Evolutionary conservation across 2,888 invertebrate species (phyloP), one percentile per base, ranked within the genome.

Genomic region (Drosophila eohydei): DNA sequence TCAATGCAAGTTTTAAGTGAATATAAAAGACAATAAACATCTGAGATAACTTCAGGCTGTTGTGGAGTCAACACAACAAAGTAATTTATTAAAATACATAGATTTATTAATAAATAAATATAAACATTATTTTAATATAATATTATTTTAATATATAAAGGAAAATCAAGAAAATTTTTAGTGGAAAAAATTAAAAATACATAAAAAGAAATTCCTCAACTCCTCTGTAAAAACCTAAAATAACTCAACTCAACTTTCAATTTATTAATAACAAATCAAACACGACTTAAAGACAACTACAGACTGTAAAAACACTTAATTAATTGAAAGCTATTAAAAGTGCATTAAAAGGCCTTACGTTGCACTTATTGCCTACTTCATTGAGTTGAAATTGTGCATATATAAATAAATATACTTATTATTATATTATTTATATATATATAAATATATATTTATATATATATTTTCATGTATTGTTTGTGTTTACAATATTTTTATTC

Each of bases 241-340:
- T 38, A 14, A 2, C 7, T 21, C 14, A 38, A 14, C 14, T 38
- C 14, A 12, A 44, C 0, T 26, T 11, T 26, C 5, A 12, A 12
- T 21, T 26, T 4, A 48, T 30, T 4, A 9, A n/a, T 34, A 51
- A 5, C 1, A 41, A 34, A 36, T 26, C 8, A 26, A 21, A 21
- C 21, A 21, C 21, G 52, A 11, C 30, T 44, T 28, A 60, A 57
- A 36, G 59, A 16, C 62, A 78, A 68, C 43, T 40, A 46, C 21
- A 21, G 21, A 52, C 36, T 38, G 44, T 63, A 73, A 78, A 63
- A 60, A 48, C 21, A 28, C 32, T 51, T 74, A 60, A 76, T 79
- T 68, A 58, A 75, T 78, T 73, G 43, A 38, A 14, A 26, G 30
- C 51, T 36, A 16, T 56, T 6, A 41, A 46, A 26, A 12, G 30